Conservation (phyloP, 2,113 vertebrate genomes). For the Forbesichthys agassizii region DNA sequence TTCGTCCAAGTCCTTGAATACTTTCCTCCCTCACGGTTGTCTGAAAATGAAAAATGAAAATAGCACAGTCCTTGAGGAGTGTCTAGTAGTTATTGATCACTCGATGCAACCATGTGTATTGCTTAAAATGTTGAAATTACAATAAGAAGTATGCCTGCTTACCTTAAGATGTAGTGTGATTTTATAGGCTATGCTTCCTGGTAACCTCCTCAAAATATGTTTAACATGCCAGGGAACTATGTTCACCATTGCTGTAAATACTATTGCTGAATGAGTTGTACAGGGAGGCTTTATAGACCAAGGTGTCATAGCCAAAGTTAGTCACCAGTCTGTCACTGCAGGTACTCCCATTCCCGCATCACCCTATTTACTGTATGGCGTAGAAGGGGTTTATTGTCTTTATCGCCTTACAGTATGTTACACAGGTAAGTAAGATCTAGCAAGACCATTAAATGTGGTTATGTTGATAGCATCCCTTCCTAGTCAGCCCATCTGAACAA, state of each 20-base stretch:
- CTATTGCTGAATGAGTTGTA: constrained; percentile 34
- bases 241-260: constrained; percentile 35
- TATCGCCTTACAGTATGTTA: constrained; percentile 17
- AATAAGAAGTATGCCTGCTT: constrained; percentile 40
- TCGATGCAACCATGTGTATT: constrained; percentile 33
- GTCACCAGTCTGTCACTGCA: constrained; percentile 70
- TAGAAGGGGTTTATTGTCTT: constrained; percentile 52
- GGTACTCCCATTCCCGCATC: constrained; percentile 64
- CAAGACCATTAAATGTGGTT: too few species aligned
- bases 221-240: constrained; percentile 28
- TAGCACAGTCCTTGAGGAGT: neutral
- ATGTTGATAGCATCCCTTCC: too few species aligned
- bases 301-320: constrained; percentile 57
- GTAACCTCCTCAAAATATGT: constrained; percentile 20
- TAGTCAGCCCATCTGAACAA: too few species aligned
- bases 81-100: constrained; percentile 17
- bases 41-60: constrained; percentile 41
- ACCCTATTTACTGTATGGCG: constrained; percentile 51
- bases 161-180: constrained; percentile 51
- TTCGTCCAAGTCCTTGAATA: constrained; percentile 36
- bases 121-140: constrained; percentile 3
- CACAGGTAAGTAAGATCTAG: too few species aligned
- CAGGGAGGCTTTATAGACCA: constrained; percentile 62
- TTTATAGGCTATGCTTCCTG: constrained; percentile 20
- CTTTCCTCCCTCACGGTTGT: constrained; percentile 9